Evolutionary conservation across 2,888 invertebrate species (phyloP).

Genomic region (Oeneis ivallda): DNA sequence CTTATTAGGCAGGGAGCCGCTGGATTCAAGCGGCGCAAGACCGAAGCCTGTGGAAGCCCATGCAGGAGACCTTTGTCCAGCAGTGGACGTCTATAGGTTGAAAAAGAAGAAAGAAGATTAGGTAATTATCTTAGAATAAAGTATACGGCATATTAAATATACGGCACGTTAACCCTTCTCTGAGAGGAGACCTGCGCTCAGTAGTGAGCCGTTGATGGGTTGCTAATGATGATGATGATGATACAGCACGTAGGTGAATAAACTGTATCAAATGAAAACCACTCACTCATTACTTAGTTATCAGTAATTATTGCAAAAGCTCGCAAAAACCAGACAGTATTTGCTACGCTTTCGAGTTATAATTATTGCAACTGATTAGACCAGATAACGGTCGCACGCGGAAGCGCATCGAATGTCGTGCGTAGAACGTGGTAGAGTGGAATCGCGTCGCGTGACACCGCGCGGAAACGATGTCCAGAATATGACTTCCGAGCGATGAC

Average conservation of each 20-base stretch:
- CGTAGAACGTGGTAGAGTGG: background rate
- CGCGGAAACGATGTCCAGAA: conserved; percentile 36
- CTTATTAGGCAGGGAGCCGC: too few species aligned
- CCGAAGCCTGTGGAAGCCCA: too few species aligned
- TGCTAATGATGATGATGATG: too few species aligned
- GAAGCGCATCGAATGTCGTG: conserved; percentile 47
- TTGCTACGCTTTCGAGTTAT: conserved; percentile 44
- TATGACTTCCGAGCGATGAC: conserved; percentile 36
- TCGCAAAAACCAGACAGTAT: conserved; percentile 37
- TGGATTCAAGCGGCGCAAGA: too few species aligned
- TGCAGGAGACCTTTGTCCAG: too few species aligned
- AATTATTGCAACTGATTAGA: conserved; percentile 43
- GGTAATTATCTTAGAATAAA: too few species aligned
- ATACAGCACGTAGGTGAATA: background rate
- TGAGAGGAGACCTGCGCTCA: too few species aligned
- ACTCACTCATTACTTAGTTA: conserved; percentile 8
- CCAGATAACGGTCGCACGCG: conserved; percentile 55
- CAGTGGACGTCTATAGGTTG: too few species aligned
- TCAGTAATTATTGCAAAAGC: conserved; percentile 37
- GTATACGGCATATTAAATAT: too few species aligned
- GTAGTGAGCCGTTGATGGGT: too few species aligned
- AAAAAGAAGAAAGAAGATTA: too few species aligned
- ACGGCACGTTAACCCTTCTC: too few species aligned
- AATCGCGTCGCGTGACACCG: conserved; percentile 39
- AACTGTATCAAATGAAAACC: background rate